Evolutionary conservation across 2,888 invertebrate species (phyloP), one percentile per base, ranked within the genome.

Genomic region (Apotomis turbidana): DNA sequence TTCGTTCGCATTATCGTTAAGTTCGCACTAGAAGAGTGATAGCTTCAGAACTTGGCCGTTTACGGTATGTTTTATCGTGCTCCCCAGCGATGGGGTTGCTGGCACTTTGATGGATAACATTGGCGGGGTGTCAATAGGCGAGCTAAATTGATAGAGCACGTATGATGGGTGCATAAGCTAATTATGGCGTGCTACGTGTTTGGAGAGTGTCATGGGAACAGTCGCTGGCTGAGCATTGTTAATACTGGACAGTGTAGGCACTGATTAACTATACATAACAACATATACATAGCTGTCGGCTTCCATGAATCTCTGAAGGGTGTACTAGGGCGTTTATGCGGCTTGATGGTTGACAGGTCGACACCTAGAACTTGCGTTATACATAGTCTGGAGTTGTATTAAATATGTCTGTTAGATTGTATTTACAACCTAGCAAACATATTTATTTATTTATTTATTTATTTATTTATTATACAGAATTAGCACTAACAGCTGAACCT

Each of bases 91-190:
- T 72, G 68, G 72, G 78, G 75, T 73, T 74, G 79, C 79, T 82
- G 84, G 80, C 83, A 85, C 77, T 76, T 83, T 91, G 91, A 91
- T 91, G 86, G 90, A 91, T 91, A 83, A 83, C 84, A 80, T 79
- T 80, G 82, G 78, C 79, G 78, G 71, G 76, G 81, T 84, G 87
- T 90, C 90, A 88, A 90, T 90, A 89, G 81, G 81, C 79, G 80
- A 82, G 80, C 83, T 80, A 88, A 88, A 90, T 90, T 91, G 91
- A 91, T 91, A 90, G 88, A 90, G 87, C 86, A 86, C 86, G 86
- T 84, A 79, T 76, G 76, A 71, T 51, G 60, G 74, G 74, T 75
- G 74, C 76, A 76, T 74, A 73, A 73, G 74, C 64, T 63, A 74
- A 76, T 71, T 77, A 74, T 74, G 73, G 69, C 58, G 46, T 61